Evolutionary conservation across 2,797 vertebrate genomes (phyloP).

Genomic region (Sebastes cheni): DNA sequence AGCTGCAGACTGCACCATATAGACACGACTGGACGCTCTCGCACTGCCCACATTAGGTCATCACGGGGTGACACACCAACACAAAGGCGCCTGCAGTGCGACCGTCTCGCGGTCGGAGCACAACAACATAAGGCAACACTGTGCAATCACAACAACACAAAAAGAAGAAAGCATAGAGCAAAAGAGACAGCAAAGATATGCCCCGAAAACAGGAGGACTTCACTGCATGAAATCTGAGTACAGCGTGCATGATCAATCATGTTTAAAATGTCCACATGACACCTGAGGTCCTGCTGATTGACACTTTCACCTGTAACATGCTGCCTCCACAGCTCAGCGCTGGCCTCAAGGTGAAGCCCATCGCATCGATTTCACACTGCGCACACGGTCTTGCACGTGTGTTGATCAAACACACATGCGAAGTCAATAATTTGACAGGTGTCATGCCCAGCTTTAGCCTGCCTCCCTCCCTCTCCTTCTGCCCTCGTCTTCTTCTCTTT

Average conservation of each 20-base stretch:
- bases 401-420: slow-evolving; percentile 15
- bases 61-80: slow-evolving; percentile 34
- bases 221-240: accelerated
- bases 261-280: slow-evolving; percentile 5
- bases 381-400: background rate
- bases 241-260: background rate
- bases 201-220: background rate
- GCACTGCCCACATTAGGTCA: slow-evolving; percentile 34
- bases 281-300: slow-evolving; percentile 31
- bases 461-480: background rate
- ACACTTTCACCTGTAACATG: slow-evolving; percentile 51
- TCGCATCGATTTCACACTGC: slow-evolving; percentile 33
- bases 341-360: slow-evolving; percentile 42
- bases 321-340: background rate
- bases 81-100: slow-evolving; percentile 40
- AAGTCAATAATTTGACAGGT: slow-evolving; percentile 55
- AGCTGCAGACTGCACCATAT: background rate
- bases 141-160: slow-evolving; percentile 27
- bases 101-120: background rate
- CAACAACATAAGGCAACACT: slow-evolving; percentile 29
- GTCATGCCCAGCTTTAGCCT: slow-evolving; percentile 34
- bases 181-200: background rate
- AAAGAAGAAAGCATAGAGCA: background rate
- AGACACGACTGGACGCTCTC: background rate
- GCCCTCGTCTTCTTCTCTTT: background rate